Base-by-base conservation (phyloP, 1,140 invertebrate genomes). In the Ceratoteleas bidentatus region DNA sequence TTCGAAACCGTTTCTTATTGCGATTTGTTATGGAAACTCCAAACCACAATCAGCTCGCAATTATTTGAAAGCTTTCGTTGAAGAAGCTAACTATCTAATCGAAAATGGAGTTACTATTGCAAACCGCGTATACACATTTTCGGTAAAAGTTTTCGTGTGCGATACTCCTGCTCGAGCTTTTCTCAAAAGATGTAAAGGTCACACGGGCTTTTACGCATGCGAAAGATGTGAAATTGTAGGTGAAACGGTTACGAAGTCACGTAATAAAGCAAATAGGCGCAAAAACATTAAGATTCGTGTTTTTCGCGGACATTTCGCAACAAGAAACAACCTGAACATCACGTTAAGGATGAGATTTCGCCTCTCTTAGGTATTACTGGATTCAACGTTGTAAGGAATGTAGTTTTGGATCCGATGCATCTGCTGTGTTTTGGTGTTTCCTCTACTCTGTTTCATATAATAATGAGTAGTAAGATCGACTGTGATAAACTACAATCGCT, bases 361-460 rank as follows among this genome's bases (percentile, higher is more conserved):
- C 66, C 74, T 13, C 52, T 82, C 16, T 15, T 72, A 65, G 11
- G 64, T 45, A 53, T 82, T 9, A 36, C 16, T 49, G 45, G 40
- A 10, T 70, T 78, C 14, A 56, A 77, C 50, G 32, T 69, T 32
- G 61, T 72, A 8, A 75, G 57, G 40, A 40, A 38, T n/a, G 56
- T 82, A 43, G 13, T 82, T 7, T 64, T 77, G 14, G 69, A 83
- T 34, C 16, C 61, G 40, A 83, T 78, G 81, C 74, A 83, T 68
- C 40, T 73, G 33, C 32, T 70, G n/a, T 50, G 60, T 52, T 50
- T 16, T 14, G 74, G 81, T 10, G 64, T 76, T 24, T 45, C 33
- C 36, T 50, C 58, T 50, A 1, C 10, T 61, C 15, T 75, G 33
- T 40, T 82, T 10, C 34, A 16, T n/a, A 72, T 43, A 60, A 38